A percentile compares a stretch with the other conserved stretches of the same genome.
Conservation (phyloP, 2,888 invertebrate genomes). For the Rhabditoides inermis region DNA sequence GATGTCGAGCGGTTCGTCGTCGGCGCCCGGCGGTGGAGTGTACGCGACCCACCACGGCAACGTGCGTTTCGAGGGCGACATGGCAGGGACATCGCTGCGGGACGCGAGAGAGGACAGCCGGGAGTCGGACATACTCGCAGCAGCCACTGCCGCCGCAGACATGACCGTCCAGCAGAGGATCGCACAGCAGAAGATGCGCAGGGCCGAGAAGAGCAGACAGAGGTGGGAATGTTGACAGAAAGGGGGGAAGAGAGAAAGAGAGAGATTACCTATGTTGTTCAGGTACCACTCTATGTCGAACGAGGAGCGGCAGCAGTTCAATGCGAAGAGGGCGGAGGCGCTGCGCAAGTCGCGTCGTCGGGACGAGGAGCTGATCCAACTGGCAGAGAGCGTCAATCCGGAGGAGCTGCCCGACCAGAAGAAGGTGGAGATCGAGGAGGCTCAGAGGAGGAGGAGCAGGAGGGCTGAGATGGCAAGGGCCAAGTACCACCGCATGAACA, state of each 20-base stretch:
- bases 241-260: neutral
- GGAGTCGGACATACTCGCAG: too few relatives aligned
- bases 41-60: too few relatives aligned
- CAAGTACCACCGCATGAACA: conserved; percentile 31
- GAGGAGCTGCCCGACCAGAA: conserved; percentile 14
- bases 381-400: conserved; percentile 15
- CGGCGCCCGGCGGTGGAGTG: too few relatives aligned
- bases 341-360: conserved; percentile 20
- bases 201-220: neutral
- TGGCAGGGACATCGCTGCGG: too few relatives aligned
- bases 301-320: conserved; percentile 17
- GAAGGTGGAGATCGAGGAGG: conserved; percentile 10
- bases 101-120: too few relatives aligned
- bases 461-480: conserved; percentile 27
- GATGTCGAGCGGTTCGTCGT: too few relatives aligned
- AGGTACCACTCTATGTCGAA: conserved; percentile 24
- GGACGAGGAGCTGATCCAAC: conserved; percentile 21
- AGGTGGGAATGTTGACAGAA: neutral
- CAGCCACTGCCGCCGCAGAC: too few relatives aligned
- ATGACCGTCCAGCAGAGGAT: neutral
- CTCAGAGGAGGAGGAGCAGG: conserved; percentile 13
- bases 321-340: conserved; percentile 19
- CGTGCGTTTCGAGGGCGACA: too few relatives aligned
- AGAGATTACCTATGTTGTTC: too few relatives aligned
- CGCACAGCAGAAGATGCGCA: neutral